Conservation (phyloP, 2,888 invertebrate species). For the Lamellibrachia satsuma region DNA sequence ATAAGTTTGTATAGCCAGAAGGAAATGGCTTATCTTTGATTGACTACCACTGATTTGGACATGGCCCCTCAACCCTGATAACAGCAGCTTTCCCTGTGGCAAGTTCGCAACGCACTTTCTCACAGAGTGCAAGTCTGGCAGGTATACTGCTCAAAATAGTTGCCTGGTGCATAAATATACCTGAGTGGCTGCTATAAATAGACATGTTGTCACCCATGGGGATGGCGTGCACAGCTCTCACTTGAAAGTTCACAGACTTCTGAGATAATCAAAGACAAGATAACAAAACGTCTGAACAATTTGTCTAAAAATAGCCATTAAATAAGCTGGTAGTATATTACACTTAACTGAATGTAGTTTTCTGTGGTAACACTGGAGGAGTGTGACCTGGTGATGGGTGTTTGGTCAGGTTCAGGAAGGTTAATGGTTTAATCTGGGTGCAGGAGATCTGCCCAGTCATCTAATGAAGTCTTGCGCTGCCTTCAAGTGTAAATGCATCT, state of each 20-base stretch:
- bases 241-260: background rate
- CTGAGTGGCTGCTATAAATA: background rate
- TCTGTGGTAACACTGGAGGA: background rate
- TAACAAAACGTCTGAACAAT: background rate
- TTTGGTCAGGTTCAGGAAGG: too few species aligned
- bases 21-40: background rate
- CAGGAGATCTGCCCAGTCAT: too few species aligned
- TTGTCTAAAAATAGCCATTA: background rate
- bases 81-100: background rate
- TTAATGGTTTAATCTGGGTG: too few species aligned
- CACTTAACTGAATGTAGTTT: background rate
- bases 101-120: background rate
- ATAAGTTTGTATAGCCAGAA: background rate
- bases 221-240: background rate
- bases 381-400: too few species aligned
- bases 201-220: background rate
- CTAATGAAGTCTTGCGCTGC: too few species aligned
- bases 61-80: background rate
- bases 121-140: background rate
- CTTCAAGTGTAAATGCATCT: background rate
- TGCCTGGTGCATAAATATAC: background rate
- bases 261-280: background rate
- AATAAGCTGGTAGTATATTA: background rate
- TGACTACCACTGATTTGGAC: constrained; percentile 9
- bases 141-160: background rate